phyloP scores from a whole-genome alignment of 1,140 invertebrate species.

The Leptestheria dahalacensis region DNA sequence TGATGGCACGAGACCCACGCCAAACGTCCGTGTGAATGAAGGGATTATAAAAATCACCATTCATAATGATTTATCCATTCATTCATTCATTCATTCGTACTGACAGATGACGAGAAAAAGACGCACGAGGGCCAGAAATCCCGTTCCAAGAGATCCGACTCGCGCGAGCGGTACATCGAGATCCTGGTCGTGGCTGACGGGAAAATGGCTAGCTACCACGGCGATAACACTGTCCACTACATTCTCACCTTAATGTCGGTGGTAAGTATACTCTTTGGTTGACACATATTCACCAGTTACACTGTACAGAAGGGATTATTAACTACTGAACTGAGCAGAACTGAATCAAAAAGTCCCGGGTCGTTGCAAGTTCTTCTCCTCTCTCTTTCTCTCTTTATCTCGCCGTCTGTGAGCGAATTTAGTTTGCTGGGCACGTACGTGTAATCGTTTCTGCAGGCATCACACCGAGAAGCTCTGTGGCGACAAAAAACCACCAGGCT shows the following conservation, averaged over 20 bases:
- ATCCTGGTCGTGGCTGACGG: conserved; percentile 61
- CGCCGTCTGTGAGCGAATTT: background rate
- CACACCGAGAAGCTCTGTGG: background rate
- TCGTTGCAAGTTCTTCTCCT: too few species aligned
- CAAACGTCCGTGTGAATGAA: too few species aligned
- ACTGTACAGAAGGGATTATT: background rate
- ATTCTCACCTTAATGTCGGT: conserved; percentile 65
- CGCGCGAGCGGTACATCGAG: conserved; percentile 55
- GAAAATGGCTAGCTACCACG: conserved; percentile 61
- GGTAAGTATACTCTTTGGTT: conserved; percentile 33
- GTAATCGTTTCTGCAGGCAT: background rate
- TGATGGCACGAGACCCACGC: too few species aligned
- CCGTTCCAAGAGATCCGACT: conserved; percentile 21
- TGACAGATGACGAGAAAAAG: too few species aligned
- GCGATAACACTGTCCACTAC: conserved; percentile 43
- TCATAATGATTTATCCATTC: too few species aligned
- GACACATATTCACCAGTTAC: background rate
- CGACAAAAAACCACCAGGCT: background rate
- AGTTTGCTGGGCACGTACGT: background rate
- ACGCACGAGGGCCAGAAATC: background rate
- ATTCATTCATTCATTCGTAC: too few species aligned
- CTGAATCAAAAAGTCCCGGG: too few species aligned
- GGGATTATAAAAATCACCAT: too few species aligned
- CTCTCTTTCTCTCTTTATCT: background rate
- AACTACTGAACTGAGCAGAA: background rate